Conservation (phyloP, 2,797 vertebrate genomes). For the Falco cherrug region DNA sequence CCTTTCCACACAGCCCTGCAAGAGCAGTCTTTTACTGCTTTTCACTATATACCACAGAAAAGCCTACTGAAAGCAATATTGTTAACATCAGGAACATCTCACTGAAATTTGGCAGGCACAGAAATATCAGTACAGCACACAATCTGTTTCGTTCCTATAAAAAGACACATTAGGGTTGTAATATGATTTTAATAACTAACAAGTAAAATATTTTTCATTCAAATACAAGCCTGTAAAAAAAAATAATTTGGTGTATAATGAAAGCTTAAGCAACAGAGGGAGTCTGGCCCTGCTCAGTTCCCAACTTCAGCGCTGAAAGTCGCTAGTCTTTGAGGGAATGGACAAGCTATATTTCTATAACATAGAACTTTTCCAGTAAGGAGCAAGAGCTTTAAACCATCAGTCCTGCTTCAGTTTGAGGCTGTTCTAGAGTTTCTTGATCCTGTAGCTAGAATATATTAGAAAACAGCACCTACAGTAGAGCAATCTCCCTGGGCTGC, state of each 20-base stretch:
- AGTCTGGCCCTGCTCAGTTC: not conserved
- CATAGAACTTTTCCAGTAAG: not conserved
- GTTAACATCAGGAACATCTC: not conserved
- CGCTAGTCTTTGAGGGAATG: not conserved
- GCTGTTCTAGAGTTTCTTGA: not conserved
- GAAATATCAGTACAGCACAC: not conserved
- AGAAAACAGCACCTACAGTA: not conserved
- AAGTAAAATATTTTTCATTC: not conserved
- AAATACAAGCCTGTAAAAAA: not conserved
- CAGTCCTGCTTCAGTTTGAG: not conserved
- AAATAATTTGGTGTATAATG: not conserved
- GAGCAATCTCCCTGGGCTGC: not conserved
- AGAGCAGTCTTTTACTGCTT: slow-evolving; percentile 9
- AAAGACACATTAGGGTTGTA: not conserved
- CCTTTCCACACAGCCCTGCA: not conserved
- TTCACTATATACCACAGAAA: not conserved
- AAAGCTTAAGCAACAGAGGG: not conserved
- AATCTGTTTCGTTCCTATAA: not conserved
- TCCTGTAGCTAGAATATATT: not conserved
- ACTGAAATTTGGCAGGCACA: not conserved
- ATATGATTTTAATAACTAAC: not conserved
- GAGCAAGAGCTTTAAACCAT: not conserved
- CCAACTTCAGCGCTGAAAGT: not conserved
- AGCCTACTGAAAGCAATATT: slow-evolving; percentile 9
- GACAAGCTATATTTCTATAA: not conserved